phyloP scores from a whole-genome alignment of 2,113 vertebrate species.

The Pteruthius melanotis region DNA sequence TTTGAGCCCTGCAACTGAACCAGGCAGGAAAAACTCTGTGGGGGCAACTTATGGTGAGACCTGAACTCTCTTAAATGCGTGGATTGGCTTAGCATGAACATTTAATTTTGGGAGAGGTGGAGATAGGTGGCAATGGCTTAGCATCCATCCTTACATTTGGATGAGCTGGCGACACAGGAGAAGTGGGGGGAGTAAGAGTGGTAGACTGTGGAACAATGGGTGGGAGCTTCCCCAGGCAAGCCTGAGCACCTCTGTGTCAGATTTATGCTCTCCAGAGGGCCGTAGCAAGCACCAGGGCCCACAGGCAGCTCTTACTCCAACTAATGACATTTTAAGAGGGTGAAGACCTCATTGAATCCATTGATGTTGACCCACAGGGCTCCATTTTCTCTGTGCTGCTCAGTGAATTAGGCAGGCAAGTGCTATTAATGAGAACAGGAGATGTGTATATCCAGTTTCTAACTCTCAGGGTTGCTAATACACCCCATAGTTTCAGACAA shows the following conservation, averaged over 20 bases:
- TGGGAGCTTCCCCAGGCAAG: background rate
- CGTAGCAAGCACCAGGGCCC: background rate
- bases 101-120: background rate
- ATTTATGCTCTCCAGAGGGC: background rate
- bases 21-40: background rate
- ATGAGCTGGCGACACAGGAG: background rate
- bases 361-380: conserved; percentile 37
- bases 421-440: conserved; percentile 52
- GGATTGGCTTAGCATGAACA: background rate
- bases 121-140: background rate
- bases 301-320: conserved; percentile 24
- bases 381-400: conserved; percentile 29
- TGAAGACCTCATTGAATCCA: conserved; percentile 50
- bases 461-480: background rate
- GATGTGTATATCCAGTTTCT: conserved; percentile 46
- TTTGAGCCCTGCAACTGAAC: background rate
- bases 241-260: background rate
- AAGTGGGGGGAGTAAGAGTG: accelerated
- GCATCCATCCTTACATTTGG: background rate
- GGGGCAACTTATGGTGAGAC: background rate
- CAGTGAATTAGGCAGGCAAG: conserved; percentile 44
- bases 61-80: accelerated
- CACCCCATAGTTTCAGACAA: conserved; percentile 56
- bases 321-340: conserved; percentile 62
- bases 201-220: background rate